Percentiles rank a stretch among this genome's conserved stretches.
These are phyloP conservation scores for Sinhomidia bicolor DNA, from an alignment of 2,888 invertebrate genomes.

Conservation along the genomic window DNA sequence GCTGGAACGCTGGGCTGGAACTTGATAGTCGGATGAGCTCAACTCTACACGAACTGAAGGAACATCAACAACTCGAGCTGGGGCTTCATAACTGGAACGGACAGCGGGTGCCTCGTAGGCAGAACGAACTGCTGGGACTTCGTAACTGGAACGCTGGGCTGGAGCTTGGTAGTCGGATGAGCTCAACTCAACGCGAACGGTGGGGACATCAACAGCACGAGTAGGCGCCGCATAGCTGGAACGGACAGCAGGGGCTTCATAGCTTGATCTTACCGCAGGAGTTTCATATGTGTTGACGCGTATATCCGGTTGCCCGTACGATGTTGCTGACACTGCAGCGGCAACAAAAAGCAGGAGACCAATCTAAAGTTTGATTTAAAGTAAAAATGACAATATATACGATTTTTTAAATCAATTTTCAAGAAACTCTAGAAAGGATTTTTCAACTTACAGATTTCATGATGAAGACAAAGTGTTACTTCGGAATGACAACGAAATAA, in stretches of 20 bases:
- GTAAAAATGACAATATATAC: no score
- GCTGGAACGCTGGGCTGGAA: neutral
- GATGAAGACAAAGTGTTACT: no score
- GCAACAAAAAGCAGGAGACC: neutral
- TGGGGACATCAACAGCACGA: neutral
- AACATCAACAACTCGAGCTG: constrained; percentile 6
- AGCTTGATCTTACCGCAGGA: constrained; percentile 29
- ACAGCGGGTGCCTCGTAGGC: constrained; percentile 38
- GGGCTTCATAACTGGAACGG: constrained; percentile 41
- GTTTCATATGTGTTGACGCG: constrained; percentile 20
- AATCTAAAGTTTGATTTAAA: constrained; percentile 4
- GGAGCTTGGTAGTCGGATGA: constrained; percentile 46
- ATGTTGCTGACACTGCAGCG: neutral
- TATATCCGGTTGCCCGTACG: constrained; percentile 22
- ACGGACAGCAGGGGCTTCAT: constrained; percentile 51
- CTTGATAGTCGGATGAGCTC: constrained; percentile 40
- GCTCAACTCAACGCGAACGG: neutral
- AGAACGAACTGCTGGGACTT: constrained; percentile 46
- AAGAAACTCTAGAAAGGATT: neutral
- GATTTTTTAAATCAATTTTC: no score
- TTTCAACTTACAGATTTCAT: no score
- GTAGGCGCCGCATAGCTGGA: constrained; percentile 42
- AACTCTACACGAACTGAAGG: neutral
- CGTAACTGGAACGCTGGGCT: neutral
- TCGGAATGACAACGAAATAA: no score